Base-by-base conservation (phyloP, 2,113 vertebrate genomes). In the Candoia aspera region DNA sequence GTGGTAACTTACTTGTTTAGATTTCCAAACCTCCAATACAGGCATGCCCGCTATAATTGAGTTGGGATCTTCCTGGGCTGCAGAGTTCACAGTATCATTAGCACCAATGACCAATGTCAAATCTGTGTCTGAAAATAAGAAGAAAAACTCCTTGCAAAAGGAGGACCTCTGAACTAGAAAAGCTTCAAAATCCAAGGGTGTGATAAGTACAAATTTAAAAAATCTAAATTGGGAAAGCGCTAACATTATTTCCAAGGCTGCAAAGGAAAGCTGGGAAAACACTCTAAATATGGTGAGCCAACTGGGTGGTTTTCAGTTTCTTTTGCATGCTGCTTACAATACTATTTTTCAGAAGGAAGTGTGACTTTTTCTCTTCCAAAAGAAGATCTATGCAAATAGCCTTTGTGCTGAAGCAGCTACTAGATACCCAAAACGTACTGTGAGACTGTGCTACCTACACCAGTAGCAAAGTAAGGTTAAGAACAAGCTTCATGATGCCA, bases 41-140 rank as follows among this genome's bases (percentile, higher is more conserved):
- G 90, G 79, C 96, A 92, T 84, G 9, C 88, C 92, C 15, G 94
- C 90, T 92, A 87, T 93, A 73, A 94, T n/a, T 86, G 92, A 96
- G 92, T 49, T 93, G 58, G 90, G 93, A 94, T 96, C 94, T 96
- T 96, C 95, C 89, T 94, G 90, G 17, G 92, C 93, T 94, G 96
- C 95, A 87, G 94, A 96, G 53, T 95, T 97, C 91, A 94, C 91
- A 49, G 62, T 95, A 90, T 95, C 94, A 26, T 96, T 97, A 94
- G 93, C 92, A 88, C 94, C 94, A 86, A 59, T 83, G 6, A 91
- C 90, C 91, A 93, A 24, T 92, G 93, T 94, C 95, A 97, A 95
- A 86, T 93, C 94, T 91, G 92, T 94, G 93, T 96, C 94, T 94
- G 94, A 94, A 92, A 94, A 79, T 86, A 90, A 96, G 94, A 93